These are phyloP conservation scores for Ceratina japonica DNA, from an alignment of 1,140 invertebrate species.

Conservation along the genomic window DNA sequence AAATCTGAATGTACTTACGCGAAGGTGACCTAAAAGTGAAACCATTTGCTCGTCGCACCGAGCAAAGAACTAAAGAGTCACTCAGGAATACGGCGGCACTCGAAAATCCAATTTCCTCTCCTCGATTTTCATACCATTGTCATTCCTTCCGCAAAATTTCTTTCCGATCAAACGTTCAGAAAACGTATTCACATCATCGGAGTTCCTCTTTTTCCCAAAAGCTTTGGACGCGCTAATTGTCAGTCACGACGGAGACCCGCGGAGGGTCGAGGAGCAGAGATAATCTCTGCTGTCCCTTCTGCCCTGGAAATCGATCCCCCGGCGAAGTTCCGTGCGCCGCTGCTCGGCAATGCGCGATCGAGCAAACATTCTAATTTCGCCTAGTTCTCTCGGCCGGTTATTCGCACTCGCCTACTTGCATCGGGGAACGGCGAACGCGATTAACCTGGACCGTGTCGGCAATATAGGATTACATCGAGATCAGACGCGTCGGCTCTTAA, in stretches of 20 bases:
- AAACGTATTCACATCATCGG: no score
- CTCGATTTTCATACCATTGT: background rate
- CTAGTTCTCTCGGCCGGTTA: constrained; percentile 67
- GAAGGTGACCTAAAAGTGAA: constrained; percentile 71
- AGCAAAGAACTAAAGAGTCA: constrained; percentile 12
- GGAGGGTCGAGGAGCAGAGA: no score
- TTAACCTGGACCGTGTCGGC: constrained; percentile 62
- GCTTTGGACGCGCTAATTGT: no score
- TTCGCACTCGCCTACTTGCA: constrained; percentile 67
- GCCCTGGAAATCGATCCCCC: constrained; percentile 23
- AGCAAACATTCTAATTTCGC: constrained; percentile 71
- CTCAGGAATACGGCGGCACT: background rate
- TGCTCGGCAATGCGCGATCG: constrained; percentile 47
- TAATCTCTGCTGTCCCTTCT: background rate
- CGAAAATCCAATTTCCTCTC: constrained; percentile 5
- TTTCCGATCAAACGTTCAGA: no score
- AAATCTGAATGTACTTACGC: constrained; percentile 65
- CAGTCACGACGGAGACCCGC: no score
- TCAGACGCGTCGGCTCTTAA: constrained; percentile 65
- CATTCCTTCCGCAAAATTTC: no score
- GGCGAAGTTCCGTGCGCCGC: constrained; percentile 38
- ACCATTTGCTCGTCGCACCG: constrained; percentile 62
- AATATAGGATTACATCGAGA: constrained; percentile 66
- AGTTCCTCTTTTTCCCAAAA: no score
- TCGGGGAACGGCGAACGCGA: constrained; percentile 49